These are phyloP conservation scores for Apodemia zela DNA, from an alignment of 2,888 invertebrate species.

Conservation along the genomic window DNA sequence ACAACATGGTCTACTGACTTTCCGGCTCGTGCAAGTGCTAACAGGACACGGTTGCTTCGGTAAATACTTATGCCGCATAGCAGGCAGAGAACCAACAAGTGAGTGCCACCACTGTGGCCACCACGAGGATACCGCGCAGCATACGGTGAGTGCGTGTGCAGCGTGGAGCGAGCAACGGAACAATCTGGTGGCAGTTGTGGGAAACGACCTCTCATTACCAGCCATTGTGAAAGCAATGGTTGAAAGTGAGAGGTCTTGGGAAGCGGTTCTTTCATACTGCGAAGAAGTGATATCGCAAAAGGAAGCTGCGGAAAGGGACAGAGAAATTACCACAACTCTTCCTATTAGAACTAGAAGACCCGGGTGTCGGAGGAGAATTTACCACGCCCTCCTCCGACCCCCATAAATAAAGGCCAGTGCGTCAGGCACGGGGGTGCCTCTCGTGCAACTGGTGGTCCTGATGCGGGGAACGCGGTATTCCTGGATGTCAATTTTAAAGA, in stretches of 20 bases:
- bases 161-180: background rate
- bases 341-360: too few relatives aligned
- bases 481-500: too few relatives aligned
- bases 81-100: background rate
- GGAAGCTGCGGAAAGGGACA: too few relatives aligned
- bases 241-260: background rate
- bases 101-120: background rate
- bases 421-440: too few relatives aligned
- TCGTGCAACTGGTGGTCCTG: too few relatives aligned
- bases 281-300: too few relatives aligned
- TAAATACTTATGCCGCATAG: background rate
- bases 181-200: background rate
- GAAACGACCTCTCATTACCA: slow-evolving; percentile 1
- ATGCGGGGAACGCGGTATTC: too few relatives aligned
- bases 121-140: background rate
- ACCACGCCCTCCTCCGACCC: too few relatives aligned
- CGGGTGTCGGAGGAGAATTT: too few relatives aligned
- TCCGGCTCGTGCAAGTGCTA: background rate
- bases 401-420: too few relatives aligned
- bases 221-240: background rate
- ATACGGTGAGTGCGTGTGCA: background rate
- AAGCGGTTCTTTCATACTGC: too few relatives aligned
- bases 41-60: background rate
- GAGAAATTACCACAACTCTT: too few relatives aligned
- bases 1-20: background rate